phyloP scores from a whole-genome alignment of 2,888 invertebrate species.

The Oscheius myriophilus region DNA sequence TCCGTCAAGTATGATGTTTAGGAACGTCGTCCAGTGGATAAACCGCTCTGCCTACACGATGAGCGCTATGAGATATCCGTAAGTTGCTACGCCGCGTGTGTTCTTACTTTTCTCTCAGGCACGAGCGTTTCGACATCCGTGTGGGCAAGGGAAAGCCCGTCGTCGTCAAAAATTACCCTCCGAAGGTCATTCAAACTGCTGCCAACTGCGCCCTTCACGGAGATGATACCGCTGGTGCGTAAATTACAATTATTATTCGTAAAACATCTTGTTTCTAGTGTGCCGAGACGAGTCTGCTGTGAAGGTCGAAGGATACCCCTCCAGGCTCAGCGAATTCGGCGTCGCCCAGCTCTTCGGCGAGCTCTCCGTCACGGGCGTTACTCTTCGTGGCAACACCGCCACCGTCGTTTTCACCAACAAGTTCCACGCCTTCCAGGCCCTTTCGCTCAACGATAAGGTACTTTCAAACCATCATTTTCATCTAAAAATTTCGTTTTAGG shows the following conservation, averaged over 20 bases:
- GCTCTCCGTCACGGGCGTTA: constrained; percentile 39
- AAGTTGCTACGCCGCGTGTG: not conserved
- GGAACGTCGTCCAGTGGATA: constrained; percentile 35
- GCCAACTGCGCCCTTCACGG: constrained; percentile 46
- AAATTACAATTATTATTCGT: not conserved
- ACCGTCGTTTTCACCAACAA: constrained; percentile 51
- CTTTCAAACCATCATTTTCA: not conserved
- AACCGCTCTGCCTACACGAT: constrained; percentile 22
- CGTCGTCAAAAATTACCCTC: constrained; percentile 36
- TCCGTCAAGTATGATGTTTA: not conserved
- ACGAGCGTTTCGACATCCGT: constrained; percentile 27
- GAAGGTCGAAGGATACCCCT: constrained; percentile 39
- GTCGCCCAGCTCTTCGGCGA: constrained; percentile 45
- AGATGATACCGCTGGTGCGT: constrained; percentile 28
- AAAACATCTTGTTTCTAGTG: not conserved
- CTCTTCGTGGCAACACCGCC: constrained; percentile 33
- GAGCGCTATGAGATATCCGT: constrained; percentile 7
- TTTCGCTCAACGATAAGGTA: constrained; percentile 18
- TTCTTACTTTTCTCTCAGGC: not conserved
- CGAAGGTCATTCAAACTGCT: constrained; percentile 42
- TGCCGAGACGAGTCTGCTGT: constrained; percentile 33
- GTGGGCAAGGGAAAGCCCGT: constrained; percentile 17
- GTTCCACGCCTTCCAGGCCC: constrained; percentile 47
- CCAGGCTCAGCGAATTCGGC: constrained; percentile 46
- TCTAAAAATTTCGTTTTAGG: constrained; percentile 7